These are phyloP conservation scores for Nematolebias whitei DNA, from an alignment of 2,113 vertebrate species.

Conservation along the genomic window DNA sequence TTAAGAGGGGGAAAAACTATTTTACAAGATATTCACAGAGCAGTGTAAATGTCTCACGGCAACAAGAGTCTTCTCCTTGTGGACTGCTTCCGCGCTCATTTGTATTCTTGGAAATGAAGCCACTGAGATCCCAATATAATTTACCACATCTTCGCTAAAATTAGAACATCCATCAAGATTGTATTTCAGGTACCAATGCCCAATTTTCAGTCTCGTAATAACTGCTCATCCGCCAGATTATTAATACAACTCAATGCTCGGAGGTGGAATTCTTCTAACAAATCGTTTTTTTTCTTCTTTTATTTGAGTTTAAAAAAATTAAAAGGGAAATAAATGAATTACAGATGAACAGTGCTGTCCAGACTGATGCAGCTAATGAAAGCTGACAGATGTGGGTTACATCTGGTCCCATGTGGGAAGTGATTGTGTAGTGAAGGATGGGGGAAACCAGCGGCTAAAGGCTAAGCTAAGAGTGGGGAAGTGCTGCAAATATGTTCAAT, in stretches of 20 bases:
- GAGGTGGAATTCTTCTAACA: background rate
- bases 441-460: conserved; percentile 42
- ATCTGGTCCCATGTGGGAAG: conserved; percentile 61
- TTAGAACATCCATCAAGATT: conserved; percentile 3
- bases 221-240: conserved; percentile 26
- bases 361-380: conserved; percentile 65
- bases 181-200: background rate
- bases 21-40: conserved; percentile 39
- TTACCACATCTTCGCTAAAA: conserved; percentile 47
- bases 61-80: conserved; percentile 30
- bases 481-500: conserved; percentile 55
- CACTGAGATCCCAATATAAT: conserved; percentile 48
- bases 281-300: no score
- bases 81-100: conserved; percentile 41
- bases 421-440: conserved; percentile 39
- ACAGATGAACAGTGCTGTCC: conserved; percentile 43
- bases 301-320: background rate
- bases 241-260: conserved; percentile 3
- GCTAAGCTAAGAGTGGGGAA: conserved; percentile 29
- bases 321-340: conserved; percentile 21
- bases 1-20: conserved; percentile 20
- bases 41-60: conserved; percentile 40
- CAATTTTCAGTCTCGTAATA: conserved; percentile 29
- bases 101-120: conserved; percentile 55
- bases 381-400: conserved; percentile 76